These are phyloP conservation scores for Hipposideros armiger DNA, from an alignment of 2,113 vertebrate species.

Conservation along the genomic window DNA sequence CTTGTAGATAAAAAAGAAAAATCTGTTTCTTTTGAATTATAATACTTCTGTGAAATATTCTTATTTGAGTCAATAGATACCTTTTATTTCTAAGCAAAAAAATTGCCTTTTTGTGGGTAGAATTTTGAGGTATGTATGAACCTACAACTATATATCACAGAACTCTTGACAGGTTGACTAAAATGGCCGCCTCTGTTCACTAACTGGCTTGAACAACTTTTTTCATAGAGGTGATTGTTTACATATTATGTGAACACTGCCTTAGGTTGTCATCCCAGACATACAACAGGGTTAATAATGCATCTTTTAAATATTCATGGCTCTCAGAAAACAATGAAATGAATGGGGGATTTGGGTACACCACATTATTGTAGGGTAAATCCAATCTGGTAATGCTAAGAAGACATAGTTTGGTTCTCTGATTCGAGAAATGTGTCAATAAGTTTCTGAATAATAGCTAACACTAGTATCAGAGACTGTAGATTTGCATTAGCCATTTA, in stretches of 20 bases:
- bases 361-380: background rate
- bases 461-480: background rate
- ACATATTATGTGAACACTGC: background rate
- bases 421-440: background rate
- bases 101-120: background rate
- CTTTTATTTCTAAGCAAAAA: background rate
- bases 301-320: background rate
- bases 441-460: background rate
- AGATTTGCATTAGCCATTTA: slow-evolving; percentile 40
- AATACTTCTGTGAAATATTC: background rate
- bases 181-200: background rate
- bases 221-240: background rate
- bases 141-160: background rate
- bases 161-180: background rate
- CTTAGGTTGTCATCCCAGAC: background rate
- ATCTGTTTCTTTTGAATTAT: background rate
- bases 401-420: background rate
- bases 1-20: background rate
- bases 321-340: background rate
- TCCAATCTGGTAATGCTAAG: background rate
- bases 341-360: background rate
- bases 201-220: background rate
- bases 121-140: background rate
- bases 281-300: background rate
- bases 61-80: background rate